Evolutionary conservation across 2,113 vertebrate species (phyloP).

Genomic region (Garra rufa): DNA sequence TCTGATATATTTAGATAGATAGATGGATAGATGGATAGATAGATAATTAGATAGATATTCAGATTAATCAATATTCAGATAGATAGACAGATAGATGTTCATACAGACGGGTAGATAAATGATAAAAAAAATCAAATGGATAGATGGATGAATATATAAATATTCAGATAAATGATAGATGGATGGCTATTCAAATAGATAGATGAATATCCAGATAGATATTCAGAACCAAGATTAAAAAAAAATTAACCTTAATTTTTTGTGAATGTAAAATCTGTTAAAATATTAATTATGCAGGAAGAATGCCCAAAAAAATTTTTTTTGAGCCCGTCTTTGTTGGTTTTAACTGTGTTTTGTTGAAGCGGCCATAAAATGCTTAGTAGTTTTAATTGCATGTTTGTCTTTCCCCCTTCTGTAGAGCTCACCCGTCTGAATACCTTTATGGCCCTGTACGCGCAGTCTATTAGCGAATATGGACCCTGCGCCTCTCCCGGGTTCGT

Average conservation of each 20-base stretch:
- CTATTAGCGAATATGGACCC: constrained; percentile 49
- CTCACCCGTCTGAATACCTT: constrained; percentile 39
- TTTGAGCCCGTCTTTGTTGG: not conserved
- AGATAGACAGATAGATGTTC: not conserved
- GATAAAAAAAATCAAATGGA: too few relatives aligned
- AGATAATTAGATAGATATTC: not conserved
- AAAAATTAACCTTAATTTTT: not conserved
- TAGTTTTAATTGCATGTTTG: constrained; percentile 45
- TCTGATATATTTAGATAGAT: too few relatives aligned
- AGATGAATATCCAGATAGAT: not conserved
- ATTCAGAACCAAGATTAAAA: not conserved
- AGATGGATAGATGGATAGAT: too few relatives aligned
- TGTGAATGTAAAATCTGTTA: not conserved
- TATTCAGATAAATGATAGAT: not conserved
- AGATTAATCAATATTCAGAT: too few relatives aligned
- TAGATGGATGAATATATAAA: too few relatives aligned
- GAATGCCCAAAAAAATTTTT: not conserved
- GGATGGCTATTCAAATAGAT: too few relatives aligned
- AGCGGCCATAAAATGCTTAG: constrained; percentile 4
- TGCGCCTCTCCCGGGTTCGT: not conserved
- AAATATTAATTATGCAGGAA: not conserved
- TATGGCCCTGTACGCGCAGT: constrained; percentile 43
- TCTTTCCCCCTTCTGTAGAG: constrained; percentile 29
- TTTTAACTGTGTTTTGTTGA: constrained; percentile 39
- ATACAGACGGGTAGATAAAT: too few relatives aligned